Evolutionary conservation across 2,888 invertebrate genomes (phyloP).

Genomic region (Ectropis crepuscularia): DNA sequence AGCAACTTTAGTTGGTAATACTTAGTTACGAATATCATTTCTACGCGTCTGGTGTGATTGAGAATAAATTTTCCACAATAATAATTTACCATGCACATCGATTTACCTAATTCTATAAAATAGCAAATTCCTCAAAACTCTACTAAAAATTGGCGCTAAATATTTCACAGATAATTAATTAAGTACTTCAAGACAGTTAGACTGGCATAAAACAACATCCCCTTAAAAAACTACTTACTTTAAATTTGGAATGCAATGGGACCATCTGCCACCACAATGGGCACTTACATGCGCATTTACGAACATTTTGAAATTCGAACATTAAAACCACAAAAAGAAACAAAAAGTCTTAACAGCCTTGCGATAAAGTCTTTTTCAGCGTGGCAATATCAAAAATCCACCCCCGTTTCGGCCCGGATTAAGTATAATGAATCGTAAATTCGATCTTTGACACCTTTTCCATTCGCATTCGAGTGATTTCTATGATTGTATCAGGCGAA

Average conservation of each 20-base stretch:
- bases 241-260: conserved; percentile 59
- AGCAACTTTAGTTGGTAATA: too few species aligned
- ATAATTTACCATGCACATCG: too few species aligned
- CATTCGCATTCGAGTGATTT: conserved; percentile 80
- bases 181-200: conserved; percentile 9
- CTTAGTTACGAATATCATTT: too few species aligned
- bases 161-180: background rate
- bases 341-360: conserved; percentile 21
- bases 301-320: conserved; percentile 74
- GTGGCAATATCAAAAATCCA: conserved; percentile 36
- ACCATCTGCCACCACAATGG: conserved; percentile 82
- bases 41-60: too few species aligned
- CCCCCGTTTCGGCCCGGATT: conserved; percentile 79
- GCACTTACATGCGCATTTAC: conserved; percentile 78
- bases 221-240: conserved; percentile 51
- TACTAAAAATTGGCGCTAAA: too few species aligned
- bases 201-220: conserved; percentile 40
- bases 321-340: conserved; percentile 25
- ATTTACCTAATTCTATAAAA: too few species aligned
- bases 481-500: conserved; percentile 63
- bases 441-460: conserved; percentile 85
- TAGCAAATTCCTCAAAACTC: too few species aligned
- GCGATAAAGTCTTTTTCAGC: conserved; percentile 42
- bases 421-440: conserved; percentile 85
- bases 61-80: too few species aligned